phyloP scores from a whole-genome alignment of 2,113 vertebrate species.

The Melanostigma gelatinosum region DNA sequence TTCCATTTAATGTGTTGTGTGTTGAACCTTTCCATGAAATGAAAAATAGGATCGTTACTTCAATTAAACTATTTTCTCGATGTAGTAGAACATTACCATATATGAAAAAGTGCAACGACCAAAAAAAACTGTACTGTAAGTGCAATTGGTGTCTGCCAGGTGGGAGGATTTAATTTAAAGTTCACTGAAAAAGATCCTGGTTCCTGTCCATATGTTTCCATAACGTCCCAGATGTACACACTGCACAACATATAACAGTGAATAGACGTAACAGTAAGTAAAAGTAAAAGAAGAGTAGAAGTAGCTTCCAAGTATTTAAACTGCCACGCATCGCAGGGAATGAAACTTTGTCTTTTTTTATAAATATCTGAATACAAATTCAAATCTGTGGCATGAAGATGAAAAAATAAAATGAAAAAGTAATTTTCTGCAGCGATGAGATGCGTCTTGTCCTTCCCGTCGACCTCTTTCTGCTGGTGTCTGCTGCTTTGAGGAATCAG shows the following conservation, averaged over 20 bases:
- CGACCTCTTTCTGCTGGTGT: slow-evolving; percentile 59
- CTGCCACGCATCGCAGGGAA: neutral
- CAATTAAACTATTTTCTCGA: neutral
- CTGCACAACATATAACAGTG: neutral
- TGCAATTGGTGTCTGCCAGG: slow-evolving; percentile 40
- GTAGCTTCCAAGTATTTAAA: neutral
- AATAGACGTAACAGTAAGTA: neutral
- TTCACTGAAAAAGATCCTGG: slow-evolving; percentile 50
- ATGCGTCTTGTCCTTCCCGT: slow-evolving; percentile 29
- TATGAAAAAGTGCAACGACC: slow-evolving; percentile 1
- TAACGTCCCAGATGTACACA: slow-evolving; percentile 49
- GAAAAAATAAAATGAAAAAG: neutral
- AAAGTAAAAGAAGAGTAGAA: neutral
- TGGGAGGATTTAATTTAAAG: slow-evolving; percentile 66
- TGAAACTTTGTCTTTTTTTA: neutral
- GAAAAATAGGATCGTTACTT: neutral
- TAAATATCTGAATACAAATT: neutral
- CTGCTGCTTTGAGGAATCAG: slow-evolving; percentile 76
- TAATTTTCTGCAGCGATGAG: neutral
- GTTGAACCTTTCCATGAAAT: neutral
- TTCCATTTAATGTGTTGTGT: neutral
- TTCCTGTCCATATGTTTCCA: slow-evolving; percentile 63
- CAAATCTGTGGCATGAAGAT: neutral
- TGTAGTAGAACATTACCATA: neutral
- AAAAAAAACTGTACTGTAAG: neutral